These are phyloP conservation scores for Ips nitidus DNA, from an alignment of 1,140 invertebrate genomes.

Conservation along the genomic window DNA sequence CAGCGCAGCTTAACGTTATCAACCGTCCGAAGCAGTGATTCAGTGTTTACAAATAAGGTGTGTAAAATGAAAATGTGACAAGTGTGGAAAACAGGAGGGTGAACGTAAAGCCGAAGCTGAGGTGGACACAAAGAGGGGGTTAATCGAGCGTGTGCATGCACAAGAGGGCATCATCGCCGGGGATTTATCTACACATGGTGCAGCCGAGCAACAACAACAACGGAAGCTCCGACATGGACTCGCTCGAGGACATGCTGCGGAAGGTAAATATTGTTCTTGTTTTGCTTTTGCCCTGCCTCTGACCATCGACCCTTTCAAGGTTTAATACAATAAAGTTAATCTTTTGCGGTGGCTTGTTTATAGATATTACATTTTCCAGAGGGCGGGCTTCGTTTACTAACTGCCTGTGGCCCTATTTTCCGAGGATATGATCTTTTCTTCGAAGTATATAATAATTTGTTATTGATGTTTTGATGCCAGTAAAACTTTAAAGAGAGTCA, in stretches of 20 bases:
- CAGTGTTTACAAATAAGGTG: conserved; percentile 14
- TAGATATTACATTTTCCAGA: too few species aligned
- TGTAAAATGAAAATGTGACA: conserved; percentile 32
- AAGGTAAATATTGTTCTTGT: conserved; percentile 61
- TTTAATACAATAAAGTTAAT: neutral
- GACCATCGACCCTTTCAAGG: neutral
- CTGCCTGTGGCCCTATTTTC: too few species aligned
- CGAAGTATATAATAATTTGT: too few species aligned
- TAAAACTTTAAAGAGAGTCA: neutral
- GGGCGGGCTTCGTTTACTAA: too few species aligned
- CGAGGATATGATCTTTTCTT: too few species aligned
- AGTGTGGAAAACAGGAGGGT: conserved; percentile 13
- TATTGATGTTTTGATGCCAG: neutral
- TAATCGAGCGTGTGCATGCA: conserved; percentile 21
- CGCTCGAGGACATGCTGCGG: conserved; percentile 77
- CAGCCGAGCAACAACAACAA: conserved; percentile 63
- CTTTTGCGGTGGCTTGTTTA: too few species aligned
- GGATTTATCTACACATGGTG: conserved; percentile 47
- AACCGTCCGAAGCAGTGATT: conserved; percentile 6
- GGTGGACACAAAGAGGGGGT: conserved; percentile 9
- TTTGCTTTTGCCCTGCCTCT: conserved; percentile 9
- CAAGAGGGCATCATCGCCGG: conserved; percentile 9
- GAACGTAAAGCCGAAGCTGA: neutral
- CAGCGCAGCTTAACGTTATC: neutral
- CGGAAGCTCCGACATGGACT: conserved; percentile 75